Evolutionary conservation across 2,888 invertebrate species (phyloP), one percentile per base, ranked within the genome.

Genomic region (Candidula unifasciata): DNA sequence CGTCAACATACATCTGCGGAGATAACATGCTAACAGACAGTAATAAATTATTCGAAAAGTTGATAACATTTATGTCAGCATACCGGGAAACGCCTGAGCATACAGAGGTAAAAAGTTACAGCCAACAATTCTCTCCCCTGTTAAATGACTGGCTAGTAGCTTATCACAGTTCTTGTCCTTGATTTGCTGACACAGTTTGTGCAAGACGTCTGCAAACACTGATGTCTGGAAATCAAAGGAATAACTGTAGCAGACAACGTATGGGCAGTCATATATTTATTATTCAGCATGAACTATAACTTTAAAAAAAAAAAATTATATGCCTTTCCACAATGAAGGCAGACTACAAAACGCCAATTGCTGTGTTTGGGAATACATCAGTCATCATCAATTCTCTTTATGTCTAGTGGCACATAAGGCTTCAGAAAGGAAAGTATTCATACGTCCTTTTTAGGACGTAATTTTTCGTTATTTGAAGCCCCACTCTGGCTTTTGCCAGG

Each of bases 71-170:
- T 6, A 5, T 74, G 27, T 24, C 37, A n/a, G 13, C 64, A 80
- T 88, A 91, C 92, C 92, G 86, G 87, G 87, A 86, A 90, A 91
- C 10, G 89, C 87, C 27, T 89, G 88, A 44, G 90, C 87, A 80
- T 90, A 88, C 13, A 92, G 82, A 35, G 92, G 92, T 80, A 92
- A 87, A 88, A 92, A 92, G 87, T 92, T 92, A 86, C 92, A 92
- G 76, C 85, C 71, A 44, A 85, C 78, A 35, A 85, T 85, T 81
- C 81, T 81, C 13, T 80, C 81, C 44, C 81, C 81, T 66, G 69
- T 54, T 3, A 77, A 54, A 33, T 81, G 57, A 44, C 35, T 8
- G 10, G 57, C 77, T 0, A 30, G 24, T 5, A 81, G 60, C 24
- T 73, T 68, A 16, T 85, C 85, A 74, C 85, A 85, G 71, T 85